Percentiles rank a stretch among this genome's conserved stretches.
phyloP scores from a whole-genome alignment of 2,797 vertebrate genomes.

The Natrix natrix region DNA sequence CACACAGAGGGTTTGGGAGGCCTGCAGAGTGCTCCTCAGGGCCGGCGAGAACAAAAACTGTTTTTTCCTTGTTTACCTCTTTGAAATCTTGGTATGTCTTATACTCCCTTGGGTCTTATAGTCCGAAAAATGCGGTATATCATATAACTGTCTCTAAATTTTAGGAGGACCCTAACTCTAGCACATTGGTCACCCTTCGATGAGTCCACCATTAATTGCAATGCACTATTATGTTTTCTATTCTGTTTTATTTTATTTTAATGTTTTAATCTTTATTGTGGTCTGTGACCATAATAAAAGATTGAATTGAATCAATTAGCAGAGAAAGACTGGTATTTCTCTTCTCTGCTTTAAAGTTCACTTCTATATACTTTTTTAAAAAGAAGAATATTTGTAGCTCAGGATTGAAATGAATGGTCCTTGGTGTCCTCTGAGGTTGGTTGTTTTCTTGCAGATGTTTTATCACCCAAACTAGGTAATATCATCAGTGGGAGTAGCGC shows the following conservation, averaged over 20 bases:
- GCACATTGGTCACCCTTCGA: not conserved
- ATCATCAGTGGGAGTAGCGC: not conserved
- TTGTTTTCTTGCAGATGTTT: not conserved
- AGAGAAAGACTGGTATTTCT: not conserved
- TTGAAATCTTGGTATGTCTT: no score
- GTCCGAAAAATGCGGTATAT: not conserved
- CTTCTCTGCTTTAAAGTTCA: not conserved
- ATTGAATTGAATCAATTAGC: not conserved
- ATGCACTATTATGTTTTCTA: not conserved
- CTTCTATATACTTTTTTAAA: not conserved
- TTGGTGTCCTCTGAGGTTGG: not conserved
- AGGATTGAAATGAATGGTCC: not conserved
- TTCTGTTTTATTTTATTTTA: not conserved
- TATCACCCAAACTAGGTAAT: not conserved
- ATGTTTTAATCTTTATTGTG: not conserved
- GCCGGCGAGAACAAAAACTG: no score
- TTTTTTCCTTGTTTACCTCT: no score
- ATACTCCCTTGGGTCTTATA: no score
- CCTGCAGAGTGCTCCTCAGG: no score
- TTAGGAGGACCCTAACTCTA: not conserved
- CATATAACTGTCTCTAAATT: not conserved
- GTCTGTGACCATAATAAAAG: not conserved
- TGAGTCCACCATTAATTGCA: not conserved
- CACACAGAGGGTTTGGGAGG: no score
- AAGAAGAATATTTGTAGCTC: not conserved